These are phyloP conservation scores for Listronotus bonariensis DNA, from an alignment of 1,140 invertebrate species.

Conservation along the genomic window DNA sequence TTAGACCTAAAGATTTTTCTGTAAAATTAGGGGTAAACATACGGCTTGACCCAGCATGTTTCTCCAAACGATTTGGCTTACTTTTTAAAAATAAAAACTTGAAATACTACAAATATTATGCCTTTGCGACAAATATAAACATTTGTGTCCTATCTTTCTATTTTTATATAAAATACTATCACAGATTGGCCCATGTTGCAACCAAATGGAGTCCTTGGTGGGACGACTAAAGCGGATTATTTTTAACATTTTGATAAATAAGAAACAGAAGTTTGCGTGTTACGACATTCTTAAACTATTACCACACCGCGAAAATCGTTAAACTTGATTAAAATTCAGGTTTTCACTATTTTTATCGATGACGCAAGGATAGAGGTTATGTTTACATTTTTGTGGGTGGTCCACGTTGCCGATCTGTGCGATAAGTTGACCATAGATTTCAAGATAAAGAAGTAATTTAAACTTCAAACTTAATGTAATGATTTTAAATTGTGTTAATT, in stretches of 20 bases:
- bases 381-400: slow-evolving; percentile 23
- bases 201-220: too few relatives aligned
- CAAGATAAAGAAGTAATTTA: too few relatives aligned
- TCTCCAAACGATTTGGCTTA: not conserved
- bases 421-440: not conserved
- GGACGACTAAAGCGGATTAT: slow-evolving; percentile 9
- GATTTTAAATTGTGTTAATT: too few relatives aligned
- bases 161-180: not conserved
- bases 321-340: slow-evolving; percentile 12
- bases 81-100: too few relatives aligned
- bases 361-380: slow-evolving; percentile 31
- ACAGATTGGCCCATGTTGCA: not conserved
- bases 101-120: not conserved
- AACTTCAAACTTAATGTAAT: too few relatives aligned
- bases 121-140: too few relatives aligned
- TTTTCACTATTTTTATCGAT: slow-evolving; percentile 31
- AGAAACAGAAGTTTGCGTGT: slow-evolving; percentile 4
- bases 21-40: too few relatives aligned
- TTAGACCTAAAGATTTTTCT: too few relatives aligned
- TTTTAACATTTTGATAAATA: slow-evolving; percentile 30
- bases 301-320: slow-evolving; percentile 3
- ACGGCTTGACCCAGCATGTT: not conserved
- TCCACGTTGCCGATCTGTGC: slow-evolving; percentile 10
- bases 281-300: slow-evolving; percentile 27
- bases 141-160: not conserved